Conservation (phyloP, 2,888 invertebrate species). For the Troilus luridus region DNA sequence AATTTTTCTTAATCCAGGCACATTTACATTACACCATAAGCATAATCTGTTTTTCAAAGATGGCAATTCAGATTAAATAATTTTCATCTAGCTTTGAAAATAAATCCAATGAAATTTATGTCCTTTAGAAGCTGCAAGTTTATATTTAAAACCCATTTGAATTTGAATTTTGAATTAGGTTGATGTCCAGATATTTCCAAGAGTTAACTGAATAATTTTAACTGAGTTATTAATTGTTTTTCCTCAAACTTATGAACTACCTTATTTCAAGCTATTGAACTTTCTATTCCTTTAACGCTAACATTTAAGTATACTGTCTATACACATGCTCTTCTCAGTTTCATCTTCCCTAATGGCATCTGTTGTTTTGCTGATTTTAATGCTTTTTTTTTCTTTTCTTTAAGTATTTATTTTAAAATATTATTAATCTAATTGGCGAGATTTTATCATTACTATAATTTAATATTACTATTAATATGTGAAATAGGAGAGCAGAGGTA, state of each 20-base stretch:
- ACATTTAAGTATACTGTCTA: not conserved
- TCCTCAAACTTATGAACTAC: not conserved
- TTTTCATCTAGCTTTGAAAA: too few species aligned
- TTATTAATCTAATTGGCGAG: not conserved
- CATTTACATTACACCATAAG: too few species aligned
- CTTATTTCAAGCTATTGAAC: not conserved
- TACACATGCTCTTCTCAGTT: not conserved
- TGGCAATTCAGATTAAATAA: too few species aligned
- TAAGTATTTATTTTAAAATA: not conserved
- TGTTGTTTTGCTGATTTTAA: not conserved
- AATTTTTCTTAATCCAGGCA: too few species aligned
- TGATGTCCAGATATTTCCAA: too few species aligned
- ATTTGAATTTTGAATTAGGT: too few species aligned
- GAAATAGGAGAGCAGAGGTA: constrained; percentile 15
- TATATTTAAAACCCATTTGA: too few species aligned
- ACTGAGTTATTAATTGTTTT: not conserved
- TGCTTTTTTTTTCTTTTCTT: not conserved
- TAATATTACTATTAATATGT: not conserved
- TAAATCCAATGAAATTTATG: too few species aligned
- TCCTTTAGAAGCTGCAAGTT: too few species aligned
- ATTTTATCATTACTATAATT: not conserved
- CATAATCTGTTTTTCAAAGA: too few species aligned
- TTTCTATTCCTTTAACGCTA: not conserved
- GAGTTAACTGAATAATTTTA: too few species aligned
- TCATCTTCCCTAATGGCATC: not conserved